A percentile compares a stretch with the other conserved stretches of the same genome.
Conservation (phyloP, 2,797 vertebrate species). For the Rallus crepitans region DNA sequence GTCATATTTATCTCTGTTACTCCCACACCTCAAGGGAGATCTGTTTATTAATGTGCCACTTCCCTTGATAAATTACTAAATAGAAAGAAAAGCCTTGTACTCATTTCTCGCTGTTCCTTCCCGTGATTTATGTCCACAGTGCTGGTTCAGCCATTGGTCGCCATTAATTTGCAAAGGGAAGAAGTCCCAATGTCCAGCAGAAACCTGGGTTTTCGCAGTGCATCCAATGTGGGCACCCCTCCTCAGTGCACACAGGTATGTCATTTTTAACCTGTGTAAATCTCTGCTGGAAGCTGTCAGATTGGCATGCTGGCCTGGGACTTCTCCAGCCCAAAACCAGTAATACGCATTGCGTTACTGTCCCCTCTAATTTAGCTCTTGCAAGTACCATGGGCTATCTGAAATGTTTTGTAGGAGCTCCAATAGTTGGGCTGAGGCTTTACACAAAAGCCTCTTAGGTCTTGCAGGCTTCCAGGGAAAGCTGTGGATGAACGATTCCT, state of each 20-base stretch:
- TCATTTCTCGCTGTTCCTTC: constrained; percentile 80
- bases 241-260: neutral
- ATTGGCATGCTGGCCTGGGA: constrained; percentile 58
- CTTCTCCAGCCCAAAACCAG: constrained; percentile 44
- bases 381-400: neutral
- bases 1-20: constrained; percentile 88
- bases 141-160: constrained; percentile 51
- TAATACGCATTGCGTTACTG: constrained; percentile 74
- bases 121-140: constrained; percentile 81
- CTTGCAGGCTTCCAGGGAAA: neutral
- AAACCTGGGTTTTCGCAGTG: constrained; percentile 24
- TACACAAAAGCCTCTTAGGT: neutral
- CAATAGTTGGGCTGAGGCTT: neutral
- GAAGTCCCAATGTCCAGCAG: constrained; percentile 47
- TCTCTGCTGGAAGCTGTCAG: constrained; percentile 62
- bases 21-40: constrained; percentile 88
- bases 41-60: constrained; percentile 92
- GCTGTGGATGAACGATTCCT: constrained; percentile 3
- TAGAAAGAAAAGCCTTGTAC: constrained; percentile 88
- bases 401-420: neutral
- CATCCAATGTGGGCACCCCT: neutral
- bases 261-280: neutral
- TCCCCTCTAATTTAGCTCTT: constrained; percentile 81
- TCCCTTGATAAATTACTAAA: constrained; percentile 91
- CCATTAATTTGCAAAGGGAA: constrained; percentile 75